A percentile compares a stretch with the other conserved stretches of the same genome.
phyloP scores from a whole-genome alignment of 2,113 vertebrate genomes.

The Epinephelus cyanopodus region DNA sequence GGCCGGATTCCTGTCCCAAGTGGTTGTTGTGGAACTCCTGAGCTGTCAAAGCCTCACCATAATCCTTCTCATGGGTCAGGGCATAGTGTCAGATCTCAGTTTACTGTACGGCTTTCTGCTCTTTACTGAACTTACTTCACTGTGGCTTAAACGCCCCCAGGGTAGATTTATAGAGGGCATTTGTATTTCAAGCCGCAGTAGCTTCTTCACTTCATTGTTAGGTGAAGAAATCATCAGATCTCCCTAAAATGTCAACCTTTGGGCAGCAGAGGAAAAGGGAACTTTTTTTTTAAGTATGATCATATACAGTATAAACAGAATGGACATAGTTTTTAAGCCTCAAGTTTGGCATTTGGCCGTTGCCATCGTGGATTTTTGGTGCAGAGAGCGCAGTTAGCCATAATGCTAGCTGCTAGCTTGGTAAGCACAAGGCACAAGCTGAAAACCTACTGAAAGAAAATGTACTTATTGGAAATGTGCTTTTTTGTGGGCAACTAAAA shows the following conservation, averaged over 20 bases:
- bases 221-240: background rate
- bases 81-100: constrained; percentile 58
- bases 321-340: no score
- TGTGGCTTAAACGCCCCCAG: background rate
- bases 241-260: background rate
- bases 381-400: no score
- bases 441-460: no score
- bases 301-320: no score
- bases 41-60: constrained; percentile 69
- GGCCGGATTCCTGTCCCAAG: constrained; percentile 70
- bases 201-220: background rate
- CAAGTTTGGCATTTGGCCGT: no score
- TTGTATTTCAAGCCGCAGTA: background rate
- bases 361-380: no score
- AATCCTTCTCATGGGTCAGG: constrained; percentile 71
- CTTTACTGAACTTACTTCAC: constrained; percentile 32
- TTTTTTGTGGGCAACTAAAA: no score
- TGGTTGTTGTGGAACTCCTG: constrained; percentile 60
- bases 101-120: constrained; percentile 48
- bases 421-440: no score
- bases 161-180: background rate
- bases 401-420: no score
- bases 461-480: no score
- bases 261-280: background rate
- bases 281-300: background rate